Base-by-base conservation (phyloP, 2,113 vertebrate genomes). In the Pogonocichla stellata region DNA sequence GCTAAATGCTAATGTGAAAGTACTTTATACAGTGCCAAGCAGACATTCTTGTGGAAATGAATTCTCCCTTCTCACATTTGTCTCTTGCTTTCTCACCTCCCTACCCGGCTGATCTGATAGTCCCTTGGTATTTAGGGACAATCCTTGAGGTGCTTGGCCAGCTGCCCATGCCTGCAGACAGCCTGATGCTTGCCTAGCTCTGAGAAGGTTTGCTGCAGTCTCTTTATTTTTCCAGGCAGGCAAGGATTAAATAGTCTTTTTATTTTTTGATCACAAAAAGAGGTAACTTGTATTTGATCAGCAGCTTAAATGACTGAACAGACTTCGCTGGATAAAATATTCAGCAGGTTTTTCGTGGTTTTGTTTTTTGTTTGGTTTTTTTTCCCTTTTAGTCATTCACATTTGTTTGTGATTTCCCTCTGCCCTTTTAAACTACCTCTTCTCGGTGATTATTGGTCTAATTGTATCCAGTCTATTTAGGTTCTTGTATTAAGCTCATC, bases 381-480 rank as follows among this genome's bases (percentile, higher is more conserved):
- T 10, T 51, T 22, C 1, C 12, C n/a, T 86, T 94, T 83, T 74
- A 80, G 69, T 93, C 72, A 84, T 80, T 90, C 81, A 78, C n/a
- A 29, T 77, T 92, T 91, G 75, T 86, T 93, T 94, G 43, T 78
- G 84, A 84, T 84, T 84, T 96, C n/a, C 61, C 38, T 64, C 48
- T 97, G 83, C 86, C 90, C 92, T 92, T 88, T 97, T 86, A 91
- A 83, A 92, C 67, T 81, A 86, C 40, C 92, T 93, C 71, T 96
- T 95, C 92, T 96, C 11, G 6, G 96, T 82, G 93, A 91, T 96
- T 93, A 88, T 54, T 95, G 89, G 94, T 90, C 77, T 97, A 96
- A 97, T 98, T 97, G 96, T 93, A 94, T 97, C 92, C 92, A 83
- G 78, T 93, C 81, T 89, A 57, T 95, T 93, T 94, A 92, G 80